These are phyloP conservation scores for Drosophila quadrilineata DNA, from an alignment of 1,140 invertebrate genomes.

Conservation along the genomic window DNA sequence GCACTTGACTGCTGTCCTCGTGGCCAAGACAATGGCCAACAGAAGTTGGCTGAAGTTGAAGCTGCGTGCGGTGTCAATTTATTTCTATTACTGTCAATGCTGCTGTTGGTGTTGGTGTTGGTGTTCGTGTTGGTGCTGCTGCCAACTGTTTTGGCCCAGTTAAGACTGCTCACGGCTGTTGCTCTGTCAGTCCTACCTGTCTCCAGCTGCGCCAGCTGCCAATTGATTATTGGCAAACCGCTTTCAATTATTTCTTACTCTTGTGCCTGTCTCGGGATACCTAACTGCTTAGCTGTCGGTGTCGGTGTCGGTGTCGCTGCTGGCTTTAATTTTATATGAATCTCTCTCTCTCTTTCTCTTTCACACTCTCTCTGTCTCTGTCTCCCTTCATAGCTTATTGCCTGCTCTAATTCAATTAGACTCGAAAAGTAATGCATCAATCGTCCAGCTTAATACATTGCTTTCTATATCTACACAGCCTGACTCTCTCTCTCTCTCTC, in stretches of 20 bases:
- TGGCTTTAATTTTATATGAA: too few relatives aligned
- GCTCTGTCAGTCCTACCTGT: conserved; percentile 46
- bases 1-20: conserved; percentile 48
- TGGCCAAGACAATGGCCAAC: conserved; percentile 40
- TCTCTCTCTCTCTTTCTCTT: conserved; percentile 1
- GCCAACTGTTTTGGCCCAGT: background rate
- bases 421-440: conserved; percentile 62
- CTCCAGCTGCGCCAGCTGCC: conserved; percentile 56
- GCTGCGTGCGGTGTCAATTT: conserved; percentile 67
- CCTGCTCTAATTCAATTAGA: conserved; percentile 75
- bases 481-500: background rate
- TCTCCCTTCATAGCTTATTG: too few relatives aligned
- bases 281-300: too few relatives aligned
- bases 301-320: too few relatives aligned
- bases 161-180: conserved; percentile 23
- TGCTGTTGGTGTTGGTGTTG: too few relatives aligned
- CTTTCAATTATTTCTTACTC: conserved; percentile 73
- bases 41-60: conserved; percentile 41
- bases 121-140: conserved; percentile 16
- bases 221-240: conserved; percentile 69
- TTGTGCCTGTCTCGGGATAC: too few relatives aligned
- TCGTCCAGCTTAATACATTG: background rate
- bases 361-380: background rate
- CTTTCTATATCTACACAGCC: background rate
- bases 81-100: conserved; percentile 57